Evolutionary conservation across 2,888 invertebrate genomes (phyloP), one percentile per base, ranked within the genome.

Genomic region (Iphiclides podalirius): DNA sequence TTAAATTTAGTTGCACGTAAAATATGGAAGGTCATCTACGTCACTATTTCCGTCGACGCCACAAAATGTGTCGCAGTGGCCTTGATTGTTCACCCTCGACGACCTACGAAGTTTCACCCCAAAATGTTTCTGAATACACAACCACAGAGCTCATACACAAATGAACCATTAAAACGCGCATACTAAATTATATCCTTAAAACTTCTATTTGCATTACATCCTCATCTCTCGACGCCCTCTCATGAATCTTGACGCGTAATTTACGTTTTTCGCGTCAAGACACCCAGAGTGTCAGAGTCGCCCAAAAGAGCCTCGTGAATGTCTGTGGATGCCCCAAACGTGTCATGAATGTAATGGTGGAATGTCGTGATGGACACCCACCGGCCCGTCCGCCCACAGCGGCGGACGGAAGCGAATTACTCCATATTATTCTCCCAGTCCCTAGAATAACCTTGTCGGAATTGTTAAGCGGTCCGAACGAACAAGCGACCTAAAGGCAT

Each of bases 261-360:
- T 36, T 44, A 44, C 35, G 35, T 36, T 45, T 50, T 44, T 40
- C 44, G 44, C 40, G 17, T 40, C 35, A 39, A 14, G 39, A 39
- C 49, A 44, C 50, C 40, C n/a, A 44, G 14, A 44, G 44, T 39
- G 23, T 16, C 23, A 7, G 11, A 8, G 33, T 16, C 11, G 23
- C 15, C 23, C 38, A 39, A 40, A 40, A 20, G 11, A 7, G 38
- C 23, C n/a, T 31, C 37, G 42, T 47, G 36, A 47, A 47, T 35
- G 36, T 38, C 16, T 37, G 16, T 49, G 39, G 43, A 41, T 36
- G 45, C 20, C 50, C 40, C 16, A 45, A 40, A 45, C 57, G 54
- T 57, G 57, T 42, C 45, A 16, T 36, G 57, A 54, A 57, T 57
- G 52, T 54, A 52, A 46, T 40, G 37, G 15, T 41, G 36, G 52